phyloP scores from a whole-genome alignment of 64 coral and sea anemone genomes.

The Porites australiensis region DNA sequence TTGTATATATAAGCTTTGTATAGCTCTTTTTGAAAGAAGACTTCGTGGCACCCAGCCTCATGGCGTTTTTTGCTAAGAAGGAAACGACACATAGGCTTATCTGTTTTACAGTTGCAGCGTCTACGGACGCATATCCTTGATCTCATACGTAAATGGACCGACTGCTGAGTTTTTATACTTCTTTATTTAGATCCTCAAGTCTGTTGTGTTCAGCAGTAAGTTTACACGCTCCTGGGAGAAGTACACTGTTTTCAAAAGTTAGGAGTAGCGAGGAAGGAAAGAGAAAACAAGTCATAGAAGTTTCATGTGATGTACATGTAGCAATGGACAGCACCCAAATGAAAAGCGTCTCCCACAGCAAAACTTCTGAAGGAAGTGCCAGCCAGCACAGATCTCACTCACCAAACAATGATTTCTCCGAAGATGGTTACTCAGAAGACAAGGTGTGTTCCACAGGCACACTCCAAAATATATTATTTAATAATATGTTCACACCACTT shows the following conservation, averaged over 20 bases:
- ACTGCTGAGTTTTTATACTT: too few species aligned
- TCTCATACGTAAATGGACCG: too few species aligned
- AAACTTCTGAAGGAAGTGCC: slow-evolving; percentile 11
- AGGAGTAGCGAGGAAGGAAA: not conserved
- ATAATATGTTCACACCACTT: too few species aligned
- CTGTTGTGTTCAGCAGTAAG: too few species aligned
- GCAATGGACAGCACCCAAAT: not conserved
- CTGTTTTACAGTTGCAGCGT: too few species aligned
- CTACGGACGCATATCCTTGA: too few species aligned
- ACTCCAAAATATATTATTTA: not conserved
- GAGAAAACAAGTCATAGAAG: not conserved
- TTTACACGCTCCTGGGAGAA: too few species aligned
- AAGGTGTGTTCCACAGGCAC: not conserved
- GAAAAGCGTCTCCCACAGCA: slow-evolving; percentile 4
- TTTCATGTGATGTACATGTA: not conserved
- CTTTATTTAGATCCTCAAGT: too few species aligned
- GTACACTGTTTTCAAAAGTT: too few species aligned
- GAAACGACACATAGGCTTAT: too few species aligned
- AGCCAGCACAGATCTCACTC: slow-evolving; percentile 12
- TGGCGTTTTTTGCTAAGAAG: too few species aligned
- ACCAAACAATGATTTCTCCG: slow-evolving; percentile 22
- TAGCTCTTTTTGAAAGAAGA: not conserved
- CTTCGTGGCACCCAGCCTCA: too few species aligned
- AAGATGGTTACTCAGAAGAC: slow-evolving; percentile 12
- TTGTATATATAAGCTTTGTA: not conserved